Conservation (phyloP, 2,888 invertebrate genomes). For the Euzetes globulus region DNA sequence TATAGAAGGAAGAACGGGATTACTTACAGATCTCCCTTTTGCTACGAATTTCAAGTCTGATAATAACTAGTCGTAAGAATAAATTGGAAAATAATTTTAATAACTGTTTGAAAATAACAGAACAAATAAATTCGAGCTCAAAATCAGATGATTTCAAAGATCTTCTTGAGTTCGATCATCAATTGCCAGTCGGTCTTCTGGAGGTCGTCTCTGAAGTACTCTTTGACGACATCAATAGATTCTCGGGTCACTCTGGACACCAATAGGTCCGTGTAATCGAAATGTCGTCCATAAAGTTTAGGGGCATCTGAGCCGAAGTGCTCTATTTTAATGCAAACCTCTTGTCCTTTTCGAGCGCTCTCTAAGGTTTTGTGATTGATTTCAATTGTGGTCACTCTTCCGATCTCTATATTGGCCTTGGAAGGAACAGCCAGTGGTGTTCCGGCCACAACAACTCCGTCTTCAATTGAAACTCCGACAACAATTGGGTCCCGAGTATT, state of each 20-base stretch:
- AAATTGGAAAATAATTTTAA: not conserved
- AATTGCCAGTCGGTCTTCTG: conserved; percentile 95
- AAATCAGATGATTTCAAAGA: conserved; percentile 80
- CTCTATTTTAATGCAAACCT: conserved; percentile 94
- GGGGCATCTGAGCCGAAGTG: conserved; percentile 96
- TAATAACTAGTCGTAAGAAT: too few relatives aligned
- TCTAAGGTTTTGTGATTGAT: conserved; percentile 91
- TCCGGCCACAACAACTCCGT: conserved; percentile 88
- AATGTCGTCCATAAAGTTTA: conserved; percentile 96
- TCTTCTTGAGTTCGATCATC: conserved; percentile 95
- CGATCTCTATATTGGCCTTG: conserved; percentile 72
- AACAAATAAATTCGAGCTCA: not conserved
- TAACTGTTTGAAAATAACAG: not conserved
- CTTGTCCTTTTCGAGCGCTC: conserved; percentile 86
- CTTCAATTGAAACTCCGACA: conserved; percentile 88
- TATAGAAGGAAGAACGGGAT: too few relatives aligned
- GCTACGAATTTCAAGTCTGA: too few relatives aligned
- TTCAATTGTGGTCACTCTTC: conserved; percentile 89
- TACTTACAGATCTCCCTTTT: too few relatives aligned
- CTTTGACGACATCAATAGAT: conserved; percentile 98
- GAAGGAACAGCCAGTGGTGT: conserved; percentile 95
- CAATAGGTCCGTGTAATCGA: conserved; percentile 88
- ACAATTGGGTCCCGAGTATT: conserved; percentile 98
- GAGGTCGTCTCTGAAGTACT: conserved; percentile 96
- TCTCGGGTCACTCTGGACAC: conserved; percentile 88